Conservation (phyloP, 2,888 invertebrate genomes). For the Drosophila incognita region DNA sequence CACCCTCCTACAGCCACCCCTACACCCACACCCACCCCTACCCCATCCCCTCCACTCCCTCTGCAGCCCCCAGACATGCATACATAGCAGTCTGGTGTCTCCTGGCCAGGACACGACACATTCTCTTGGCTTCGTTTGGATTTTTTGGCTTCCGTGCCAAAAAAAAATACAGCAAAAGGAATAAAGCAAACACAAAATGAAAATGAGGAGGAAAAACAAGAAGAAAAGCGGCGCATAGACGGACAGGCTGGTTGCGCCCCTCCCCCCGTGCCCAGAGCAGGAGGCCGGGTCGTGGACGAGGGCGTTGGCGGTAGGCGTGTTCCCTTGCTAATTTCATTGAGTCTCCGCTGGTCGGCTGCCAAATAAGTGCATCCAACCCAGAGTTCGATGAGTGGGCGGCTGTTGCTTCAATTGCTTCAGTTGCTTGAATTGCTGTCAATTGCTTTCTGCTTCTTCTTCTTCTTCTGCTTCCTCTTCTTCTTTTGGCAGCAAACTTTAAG, state of each 20-base stretch:
- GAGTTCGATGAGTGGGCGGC: slow-evolving; percentile 51
- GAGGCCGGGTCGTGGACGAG: slow-evolving; percentile 17
- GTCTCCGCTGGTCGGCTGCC: slow-evolving; percentile 59
- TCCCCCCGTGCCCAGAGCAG: not conserved
- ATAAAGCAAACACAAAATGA: slow-evolving; percentile 13
- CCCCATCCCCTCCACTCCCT: not conserved
- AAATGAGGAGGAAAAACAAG: slow-evolving; percentile 20
- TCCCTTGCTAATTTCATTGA: slow-evolving; percentile 75
- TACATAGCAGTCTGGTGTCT: slow-evolving; percentile 9
- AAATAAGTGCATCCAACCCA: slow-evolving; percentile 39
- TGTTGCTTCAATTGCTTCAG: slow-evolving; percentile 46
- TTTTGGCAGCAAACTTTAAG: slow-evolving; percentile 30
- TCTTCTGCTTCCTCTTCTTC: not conserved
- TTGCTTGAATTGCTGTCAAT: slow-evolving; percentile 32
- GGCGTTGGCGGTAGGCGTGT: slow-evolving; percentile 35
- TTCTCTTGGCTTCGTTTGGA: slow-evolving; percentile 77
- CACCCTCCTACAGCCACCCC: not conserved
- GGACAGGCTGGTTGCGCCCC: slow-evolving; percentile 35
- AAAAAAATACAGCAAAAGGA: slow-evolving; percentile 21
- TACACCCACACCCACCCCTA: not conserved
- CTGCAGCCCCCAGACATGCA: not conserved
- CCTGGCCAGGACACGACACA: slow-evolving; percentile 48
- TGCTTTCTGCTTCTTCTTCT: not conserved
- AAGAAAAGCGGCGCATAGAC: slow-evolving; percentile 51
- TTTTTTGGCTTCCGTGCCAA: slow-evolving; percentile 79